Evolutionary conservation across 2,797 vertebrate genomes (phyloP).

Genomic region (Enteromius paludinosus): DNA sequence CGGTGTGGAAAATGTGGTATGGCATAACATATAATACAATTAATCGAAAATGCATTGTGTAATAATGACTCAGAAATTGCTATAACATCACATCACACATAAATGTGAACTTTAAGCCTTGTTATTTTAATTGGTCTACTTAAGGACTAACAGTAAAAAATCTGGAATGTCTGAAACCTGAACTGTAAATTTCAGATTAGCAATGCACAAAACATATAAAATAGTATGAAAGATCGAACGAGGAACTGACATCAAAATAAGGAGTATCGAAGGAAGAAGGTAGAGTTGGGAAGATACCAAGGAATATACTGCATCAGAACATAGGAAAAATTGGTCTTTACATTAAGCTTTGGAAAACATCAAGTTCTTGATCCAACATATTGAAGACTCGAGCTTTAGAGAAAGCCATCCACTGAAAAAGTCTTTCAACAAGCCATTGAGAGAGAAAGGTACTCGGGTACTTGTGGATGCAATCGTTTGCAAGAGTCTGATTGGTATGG

Average conservation of each 20-base stretch:
- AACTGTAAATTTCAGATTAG: constrained; percentile 21
- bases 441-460: constrained; percentile 1
- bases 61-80: not conserved
- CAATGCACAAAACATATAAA: constrained; percentile 19
- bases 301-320: constrained; percentile 52
- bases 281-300: not conserved
- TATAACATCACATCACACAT: constrained; percentile 20
- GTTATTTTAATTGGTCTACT: not conserved
- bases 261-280: constrained; percentile 18
- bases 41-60: not conserved
- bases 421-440: not conserved
- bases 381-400: not conserved
- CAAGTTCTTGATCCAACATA: constrained; percentile 18
- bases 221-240: constrained; percentile 4
- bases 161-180: constrained; percentile 44
- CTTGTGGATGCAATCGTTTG: not conserved
- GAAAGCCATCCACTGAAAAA: constrained; percentile 17
- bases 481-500: constrained; percentile 5
- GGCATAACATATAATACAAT: not conserved
- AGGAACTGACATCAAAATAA: constrained; percentile 32
- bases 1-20: constrained; percentile 1
- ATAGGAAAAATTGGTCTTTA: constrained; percentile 30
- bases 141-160: constrained; percentile 29
- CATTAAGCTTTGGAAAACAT: constrained; percentile 8
- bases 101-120: constrained; percentile 6